These are phyloP conservation scores for Rhagophthalmus giganteus DNA, from an alignment of 2,888 invertebrate species.

Conservation along the genomic window DNA sequence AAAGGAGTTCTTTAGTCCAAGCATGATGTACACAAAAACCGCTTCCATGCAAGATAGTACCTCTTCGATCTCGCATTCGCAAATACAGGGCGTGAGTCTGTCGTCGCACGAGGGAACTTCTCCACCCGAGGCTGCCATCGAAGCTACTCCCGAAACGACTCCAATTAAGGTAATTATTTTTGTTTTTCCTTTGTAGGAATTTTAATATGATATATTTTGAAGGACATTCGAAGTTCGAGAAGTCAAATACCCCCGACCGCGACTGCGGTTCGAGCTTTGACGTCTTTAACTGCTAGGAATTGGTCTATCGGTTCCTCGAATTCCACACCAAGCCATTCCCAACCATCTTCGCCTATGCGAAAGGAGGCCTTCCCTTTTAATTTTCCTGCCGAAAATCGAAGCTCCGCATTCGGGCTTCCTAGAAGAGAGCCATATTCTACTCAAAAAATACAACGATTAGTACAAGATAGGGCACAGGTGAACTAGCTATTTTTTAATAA, in stretches of 20 bases:
- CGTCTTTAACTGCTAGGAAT: slow-evolving; percentile 53
- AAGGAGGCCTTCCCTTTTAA: slow-evolving; percentile 64
- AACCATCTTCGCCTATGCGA: slow-evolving; percentile 72
- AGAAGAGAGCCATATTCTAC: slow-evolving; percentile 44
- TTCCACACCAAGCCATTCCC: slow-evolving; percentile 58
- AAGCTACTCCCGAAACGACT: slow-evolving; percentile 88
- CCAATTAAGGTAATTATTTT: slow-evolving; percentile 65
- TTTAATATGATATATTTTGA: no score
- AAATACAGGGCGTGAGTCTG: slow-evolving; percentile 46
- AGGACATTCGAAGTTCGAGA: slow-evolving; percentile 35
- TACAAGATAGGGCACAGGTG: slow-evolving; percentile 57
- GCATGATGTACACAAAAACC: slow-evolving; percentile 48
- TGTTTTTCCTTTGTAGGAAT: no score
- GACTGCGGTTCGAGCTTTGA: slow-evolving; percentile 68
- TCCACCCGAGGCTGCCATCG: slow-evolving; percentile 85
- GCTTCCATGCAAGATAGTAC: slow-evolving; percentile 53
- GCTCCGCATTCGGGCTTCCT: slow-evolving; percentile 41
- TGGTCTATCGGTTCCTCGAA: slow-evolving; percentile 48
- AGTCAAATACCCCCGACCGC: slow-evolving; percentile 62
- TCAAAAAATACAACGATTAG: slow-evolving; percentile 57
- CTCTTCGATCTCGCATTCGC: slow-evolving; percentile 58
- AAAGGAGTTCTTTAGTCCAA: slow-evolving; percentile 48
- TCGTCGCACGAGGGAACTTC: slow-evolving; percentile 64
- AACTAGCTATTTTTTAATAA: no score
- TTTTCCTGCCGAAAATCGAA: slow-evolving; percentile 46